Conservation (phyloP, 2,888 invertebrate genomes). For the Tetrapedia diversipes region DNA sequence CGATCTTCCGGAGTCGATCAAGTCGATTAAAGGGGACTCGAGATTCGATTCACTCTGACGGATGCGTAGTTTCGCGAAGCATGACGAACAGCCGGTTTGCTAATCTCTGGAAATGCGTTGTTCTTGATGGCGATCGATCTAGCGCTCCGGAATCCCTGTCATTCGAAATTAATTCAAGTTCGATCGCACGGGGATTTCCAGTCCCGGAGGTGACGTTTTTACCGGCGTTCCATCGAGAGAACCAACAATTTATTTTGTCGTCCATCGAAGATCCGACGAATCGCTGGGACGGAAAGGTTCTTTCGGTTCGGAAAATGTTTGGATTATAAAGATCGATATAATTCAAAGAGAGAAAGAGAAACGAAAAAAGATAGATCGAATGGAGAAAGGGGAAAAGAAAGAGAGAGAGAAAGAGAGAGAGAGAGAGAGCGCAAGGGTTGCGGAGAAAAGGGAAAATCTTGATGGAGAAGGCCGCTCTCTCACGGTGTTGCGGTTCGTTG, state of each 20-base stretch:
- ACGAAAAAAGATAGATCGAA: neutral
- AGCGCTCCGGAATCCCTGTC: neutral
- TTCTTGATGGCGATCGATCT: neutral
- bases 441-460: conserved; percentile 27
- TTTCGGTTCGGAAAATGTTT: neutral
- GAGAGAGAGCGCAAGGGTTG: neutral
- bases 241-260: neutral
- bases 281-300: neutral
- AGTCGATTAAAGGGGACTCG: conserved; percentile 2
- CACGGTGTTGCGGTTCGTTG: conserved; percentile 61
- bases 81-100: neutral
- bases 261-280: neutral
- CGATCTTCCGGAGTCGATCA: neutral
- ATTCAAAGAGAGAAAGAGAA: neutral
- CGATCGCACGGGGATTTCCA: neutral
- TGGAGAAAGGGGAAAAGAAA: neutral
- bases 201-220: neutral
- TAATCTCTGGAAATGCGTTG: conserved; percentile 6
- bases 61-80: conserved; percentile 7
- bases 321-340: conserved; percentile 6
- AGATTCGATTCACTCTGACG: conserved; percentile 12
- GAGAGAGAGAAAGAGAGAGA: neutral
- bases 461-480: conserved; percentile 42
- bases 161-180: conserved; percentile 16
- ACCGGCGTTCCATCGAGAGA: neutral